Percentiles rank a stretch among this genome's conserved stretches.
Evolutionary conservation across 2,797 vertebrate genomes (phyloP).

Genomic region (Melanotaenia nigrans): DNA sequence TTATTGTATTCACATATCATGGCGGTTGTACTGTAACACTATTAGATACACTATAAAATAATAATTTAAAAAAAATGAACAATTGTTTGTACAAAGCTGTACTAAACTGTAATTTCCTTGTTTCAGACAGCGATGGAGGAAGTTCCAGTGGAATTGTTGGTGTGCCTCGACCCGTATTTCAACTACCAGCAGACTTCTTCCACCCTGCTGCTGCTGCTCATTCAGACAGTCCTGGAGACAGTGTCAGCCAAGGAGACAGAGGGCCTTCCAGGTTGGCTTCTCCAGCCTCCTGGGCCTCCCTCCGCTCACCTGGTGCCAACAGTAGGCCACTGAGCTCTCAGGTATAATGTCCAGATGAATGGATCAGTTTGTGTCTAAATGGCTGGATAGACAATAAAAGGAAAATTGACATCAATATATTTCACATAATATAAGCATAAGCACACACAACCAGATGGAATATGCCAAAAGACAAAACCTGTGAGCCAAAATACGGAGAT

Average conservation of each 20-base stretch:
- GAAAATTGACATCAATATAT: background rate
- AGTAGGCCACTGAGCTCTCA: conserved; percentile 87
- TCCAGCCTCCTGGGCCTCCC: conserved; percentile 92
- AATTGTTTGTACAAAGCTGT: background rate
- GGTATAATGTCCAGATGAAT: conserved; percentile 44
- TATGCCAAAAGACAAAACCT: background rate
- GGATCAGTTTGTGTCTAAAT: background rate
- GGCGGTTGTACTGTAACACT: background rate
- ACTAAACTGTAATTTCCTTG: background rate
- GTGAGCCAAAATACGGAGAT: background rate
- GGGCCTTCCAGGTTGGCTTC: conserved; percentile 75
- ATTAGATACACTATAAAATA: too few species aligned
- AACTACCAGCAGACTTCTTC: conserved; percentile 90
- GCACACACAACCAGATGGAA: background rate
- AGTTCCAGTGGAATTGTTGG: conserved; percentile 40
- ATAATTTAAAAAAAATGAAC: too few species aligned
- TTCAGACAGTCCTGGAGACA: conserved; percentile 65
- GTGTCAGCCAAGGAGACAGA: conserved; percentile 55
- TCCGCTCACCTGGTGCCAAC: conserved; percentile 88
- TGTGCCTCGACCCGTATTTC: conserved; percentile 78
- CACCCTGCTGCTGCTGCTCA: conserved; percentile 86
- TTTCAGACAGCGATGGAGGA: conserved; percentile 55
- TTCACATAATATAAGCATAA: background rate
- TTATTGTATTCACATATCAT: background rate
- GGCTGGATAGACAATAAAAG: background rate